Percentiles rank a stretch among this genome's conserved stretches.
Conservation (phyloP, 2,113 vertebrate genomes). For the Oxyura jamaicensis region DNA sequence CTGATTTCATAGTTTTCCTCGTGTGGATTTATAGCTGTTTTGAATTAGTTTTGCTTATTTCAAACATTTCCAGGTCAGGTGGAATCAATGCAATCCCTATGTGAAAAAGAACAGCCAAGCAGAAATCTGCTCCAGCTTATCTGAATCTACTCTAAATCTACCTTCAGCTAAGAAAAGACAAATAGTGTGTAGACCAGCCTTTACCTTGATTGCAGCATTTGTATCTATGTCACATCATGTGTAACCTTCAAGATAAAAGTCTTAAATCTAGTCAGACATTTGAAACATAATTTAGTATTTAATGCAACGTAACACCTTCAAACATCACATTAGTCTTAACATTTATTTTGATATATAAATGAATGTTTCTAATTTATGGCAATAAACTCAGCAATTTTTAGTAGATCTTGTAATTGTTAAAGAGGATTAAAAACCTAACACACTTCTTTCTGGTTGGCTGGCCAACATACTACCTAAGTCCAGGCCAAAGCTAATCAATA, state of each 20-base stretch:
- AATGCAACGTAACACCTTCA: not conserved
- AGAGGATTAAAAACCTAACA: not conserved
- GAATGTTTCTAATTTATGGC: not conserved
- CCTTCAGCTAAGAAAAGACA: not conserved
- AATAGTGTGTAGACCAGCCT: not conserved
- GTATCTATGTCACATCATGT: not conserved
- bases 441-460: not conserved
- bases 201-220: not conserved
- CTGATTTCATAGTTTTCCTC: not conserved
- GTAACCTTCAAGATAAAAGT: not conserved
- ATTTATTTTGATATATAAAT: not conserved
- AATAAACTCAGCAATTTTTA: not conserved
- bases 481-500: not conserved
- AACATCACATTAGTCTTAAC: fast-evolving
- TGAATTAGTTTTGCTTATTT: not conserved
- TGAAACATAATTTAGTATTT: not conserved
- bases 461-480: fast-evolving
- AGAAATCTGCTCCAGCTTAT: not conserved
- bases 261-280: not conserved
- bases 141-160: not conserved
- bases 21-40: not conserved
- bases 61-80: not conserved
- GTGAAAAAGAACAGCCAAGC: not conserved
- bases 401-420: not conserved
- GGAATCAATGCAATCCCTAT: not conserved